Evolutionary conservation across 2,113 vertebrate genomes (phyloP), one percentile per base, ranked within the genome.

Genomic region (Lasiurus borealis): DNA sequence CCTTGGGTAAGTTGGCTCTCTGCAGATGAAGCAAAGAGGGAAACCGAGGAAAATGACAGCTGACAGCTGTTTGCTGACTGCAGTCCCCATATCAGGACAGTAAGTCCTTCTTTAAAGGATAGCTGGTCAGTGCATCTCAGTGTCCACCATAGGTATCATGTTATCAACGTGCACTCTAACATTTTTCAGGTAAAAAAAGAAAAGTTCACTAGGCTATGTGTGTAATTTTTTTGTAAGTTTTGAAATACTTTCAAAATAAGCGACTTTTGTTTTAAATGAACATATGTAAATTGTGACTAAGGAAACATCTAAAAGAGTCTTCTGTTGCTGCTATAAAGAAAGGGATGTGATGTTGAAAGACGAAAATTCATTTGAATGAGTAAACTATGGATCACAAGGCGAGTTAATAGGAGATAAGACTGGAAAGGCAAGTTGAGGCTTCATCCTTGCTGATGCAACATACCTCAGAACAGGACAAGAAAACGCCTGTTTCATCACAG

Each of bases 191-290:
- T 75, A 19, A 59, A 88, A 88, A 83, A 68, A 18, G 59, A 27
- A 78, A 44, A 52, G 64, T 71, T 78, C 27, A 52, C n/a, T 40
- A 21, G 75, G 29, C 36, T 52, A n/a, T 27, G 15, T 86, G 14
- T 57, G 15, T 23, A 86, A n/a, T 14, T 77, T 77, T 69, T 78
- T 31, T 75, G 3, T 75, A 90, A 87, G 88, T 54, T 89, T 87
- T 87, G 12, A 90, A 85, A 90, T 25, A 78, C 34, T 88, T 94
- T 34, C 19, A 94, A 75, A 85, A 94, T 48, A 80, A 82, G 94
- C n/a, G 14, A 4, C 16, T 62, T 75, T 90, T 64, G 4, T 73
- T 73, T 64, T 18, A 93, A 75, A 73, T 48, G 25, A 76, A 68
- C 48, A 71, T 57, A 86, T 29, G 84, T 82, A 71, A 93, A 82